Percentiles rank a stretch among this genome's conserved stretches.
phyloP scores from a whole-genome alignment of 1,140 invertebrate species.

The Gonatopus flavifemur region DNA sequence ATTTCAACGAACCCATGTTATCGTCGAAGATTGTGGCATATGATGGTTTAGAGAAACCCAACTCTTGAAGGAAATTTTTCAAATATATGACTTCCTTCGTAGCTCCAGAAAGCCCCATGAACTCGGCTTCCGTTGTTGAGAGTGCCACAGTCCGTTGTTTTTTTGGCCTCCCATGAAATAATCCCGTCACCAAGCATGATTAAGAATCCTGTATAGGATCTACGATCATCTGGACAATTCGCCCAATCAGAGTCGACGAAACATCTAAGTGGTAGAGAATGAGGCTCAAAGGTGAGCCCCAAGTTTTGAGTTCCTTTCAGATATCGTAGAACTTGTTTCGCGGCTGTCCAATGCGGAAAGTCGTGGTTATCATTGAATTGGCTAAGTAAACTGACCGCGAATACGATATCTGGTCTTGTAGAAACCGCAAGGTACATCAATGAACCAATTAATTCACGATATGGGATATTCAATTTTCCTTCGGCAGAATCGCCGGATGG shows the following conservation, averaged over 20 bases:
- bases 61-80: no score
- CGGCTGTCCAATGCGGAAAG: background rate
- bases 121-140: background rate
- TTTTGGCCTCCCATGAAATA: background rate
- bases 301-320: background rate
- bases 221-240: background rate
- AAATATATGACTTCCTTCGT: background rate
- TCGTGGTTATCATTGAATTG: background rate
- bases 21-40: no score
- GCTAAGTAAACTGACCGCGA: background rate
- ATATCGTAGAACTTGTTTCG: background rate
- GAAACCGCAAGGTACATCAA: background rate
- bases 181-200: background rate
- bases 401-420: background rate
- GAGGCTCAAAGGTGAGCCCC: background rate
- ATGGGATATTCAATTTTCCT: conserved; percentile 9
- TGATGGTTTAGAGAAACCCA: no score
- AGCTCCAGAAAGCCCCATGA: background rate
- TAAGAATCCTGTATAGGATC: background rate
- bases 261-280: no score
- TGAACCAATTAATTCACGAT: background rate
- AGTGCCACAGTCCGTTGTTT: background rate
- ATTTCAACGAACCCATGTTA: no score
- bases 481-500: no score
- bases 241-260: no score